Evolutionary conservation across 2,888 invertebrate genomes (phyloP).

Genomic region (Xestoiulus laeticollis): DNA sequence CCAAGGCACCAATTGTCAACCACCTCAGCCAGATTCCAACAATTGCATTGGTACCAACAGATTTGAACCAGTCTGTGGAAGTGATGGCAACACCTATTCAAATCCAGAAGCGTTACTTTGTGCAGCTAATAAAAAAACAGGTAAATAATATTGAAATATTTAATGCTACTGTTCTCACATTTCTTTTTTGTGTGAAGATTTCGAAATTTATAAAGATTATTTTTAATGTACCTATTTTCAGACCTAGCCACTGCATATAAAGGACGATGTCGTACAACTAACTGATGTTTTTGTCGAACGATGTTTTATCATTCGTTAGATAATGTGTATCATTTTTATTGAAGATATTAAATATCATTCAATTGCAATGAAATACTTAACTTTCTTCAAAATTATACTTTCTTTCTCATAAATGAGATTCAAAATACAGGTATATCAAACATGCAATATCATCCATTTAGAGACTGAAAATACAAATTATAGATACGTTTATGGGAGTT

Average conservation of each 20-base stretch:
- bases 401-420: neutral
- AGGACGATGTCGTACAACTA: neutral
- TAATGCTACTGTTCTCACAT: neutral
- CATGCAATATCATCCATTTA: too few species aligned
- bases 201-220: neutral
- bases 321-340: neutral
- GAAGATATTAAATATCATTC: neutral
- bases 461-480: too few species aligned
- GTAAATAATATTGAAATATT: neutral
- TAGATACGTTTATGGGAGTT: too few species aligned
- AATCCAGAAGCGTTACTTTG: neutral
- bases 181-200: neutral
- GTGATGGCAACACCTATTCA: conserved; percentile 1
- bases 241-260: neutral
- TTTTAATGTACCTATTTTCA: neutral
- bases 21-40: neutral
- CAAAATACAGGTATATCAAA: too few species aligned
- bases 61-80: conserved; percentile 31
- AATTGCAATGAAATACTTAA: neutral
- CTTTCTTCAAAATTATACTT: neutral
- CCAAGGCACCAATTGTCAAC: neutral
- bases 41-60: neutral
- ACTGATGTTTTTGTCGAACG: neutral
- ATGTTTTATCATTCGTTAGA: neutral
- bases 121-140: neutral